Evolutionary conservation across 2,113 vertebrate species (phyloP), one percentile per base, ranked within the genome.

Genomic region (Anguilla japonica): DNA sequence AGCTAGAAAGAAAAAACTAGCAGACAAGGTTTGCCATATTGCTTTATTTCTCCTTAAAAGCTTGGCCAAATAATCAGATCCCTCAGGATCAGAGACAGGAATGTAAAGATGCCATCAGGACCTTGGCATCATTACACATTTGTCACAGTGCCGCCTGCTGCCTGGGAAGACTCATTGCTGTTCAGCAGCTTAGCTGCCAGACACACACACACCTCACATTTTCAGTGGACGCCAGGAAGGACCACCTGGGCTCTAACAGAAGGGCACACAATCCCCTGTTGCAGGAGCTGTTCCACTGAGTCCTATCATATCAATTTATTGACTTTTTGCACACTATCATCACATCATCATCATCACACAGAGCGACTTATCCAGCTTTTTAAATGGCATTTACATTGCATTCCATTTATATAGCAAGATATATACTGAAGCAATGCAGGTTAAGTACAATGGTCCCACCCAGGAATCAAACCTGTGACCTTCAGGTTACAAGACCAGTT

Each of bases 81-180:
- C 7, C 34, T 34, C 34, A 34, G 34, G 34, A 20, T n/a, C 9
- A 75, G n/a, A 26, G n/a, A 75, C 71, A 75, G n/a, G n/a, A 75
- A n/a, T 34, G 34, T 34, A 2, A n/a, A n/a, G 34, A 22, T 26
- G 11, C n/a, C 11, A 14, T n/a, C 71, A 34, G 71, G 9, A 75
- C 9, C 71, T 29, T 6, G 50, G 11, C 3, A 26, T 53, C 83
- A 88, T 88, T 88, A 84, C 75, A 63, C 82, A 84, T 86, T 82
- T 86, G 86, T 84, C 84, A 85, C 71, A 78, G 86, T 87, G 88
- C 88, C 83, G 88, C 88, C 88, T 88, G 88, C 56, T 89, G 86
- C 84, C 71, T 75, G 8, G n/a, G 71, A 75, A 75, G n/a, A 75
- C n/a, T 75, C 71, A 34, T n/a, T 34, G n/a, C 6, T 13, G 6